Conservation (phyloP, 2,888 invertebrate genomes). For the Elmis aenea region DNA sequence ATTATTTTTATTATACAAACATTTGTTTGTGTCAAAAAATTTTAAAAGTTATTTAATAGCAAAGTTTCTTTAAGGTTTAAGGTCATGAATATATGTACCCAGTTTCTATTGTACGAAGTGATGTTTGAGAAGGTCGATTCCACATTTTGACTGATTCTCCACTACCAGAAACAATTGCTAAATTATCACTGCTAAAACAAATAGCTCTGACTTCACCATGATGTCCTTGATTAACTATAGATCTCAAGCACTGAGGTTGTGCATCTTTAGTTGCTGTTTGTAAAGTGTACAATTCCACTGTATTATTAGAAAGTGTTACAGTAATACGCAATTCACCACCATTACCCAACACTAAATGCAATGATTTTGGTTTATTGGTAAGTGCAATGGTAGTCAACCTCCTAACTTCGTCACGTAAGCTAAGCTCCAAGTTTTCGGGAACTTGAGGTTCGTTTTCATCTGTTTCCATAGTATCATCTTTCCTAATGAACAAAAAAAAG, state of each 20-base stretch:
- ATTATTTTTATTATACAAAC: too few species aligned
- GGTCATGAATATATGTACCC: conserved; percentile 28
- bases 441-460: conserved; percentile 36
- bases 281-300: conserved; percentile 64
- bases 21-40: conserved; percentile 2
- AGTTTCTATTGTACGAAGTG: conserved; percentile 56
- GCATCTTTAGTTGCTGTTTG: conserved; percentile 47
- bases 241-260: conserved; percentile 58
- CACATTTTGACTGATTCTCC: conserved; percentile 88
- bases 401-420: conserved; percentile 68
- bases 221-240: conserved; percentile 74
- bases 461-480: conserved; percentile 27
- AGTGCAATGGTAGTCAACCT: conserved; percentile 60
- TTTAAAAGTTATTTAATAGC: conserved; percentile 1
- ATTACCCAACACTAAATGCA: conserved; percentile 65
- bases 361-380: conserved; percentile 64
- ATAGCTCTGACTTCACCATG: conserved; percentile 83
- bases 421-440: conserved; percentile 39
- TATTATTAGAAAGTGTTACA: conserved; percentile 67
- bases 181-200: conserved; percentile 85
- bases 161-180: conserved; percentile 81
- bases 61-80: not conserved
- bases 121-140: conserved; percentile 71
- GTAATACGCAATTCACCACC: conserved; percentile 67
- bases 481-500: too few species aligned